These are phyloP conservation scores for Bemisia tabaci DNA, from an alignment of 1,140 invertebrate species.

Conservation along the genomic window DNA sequence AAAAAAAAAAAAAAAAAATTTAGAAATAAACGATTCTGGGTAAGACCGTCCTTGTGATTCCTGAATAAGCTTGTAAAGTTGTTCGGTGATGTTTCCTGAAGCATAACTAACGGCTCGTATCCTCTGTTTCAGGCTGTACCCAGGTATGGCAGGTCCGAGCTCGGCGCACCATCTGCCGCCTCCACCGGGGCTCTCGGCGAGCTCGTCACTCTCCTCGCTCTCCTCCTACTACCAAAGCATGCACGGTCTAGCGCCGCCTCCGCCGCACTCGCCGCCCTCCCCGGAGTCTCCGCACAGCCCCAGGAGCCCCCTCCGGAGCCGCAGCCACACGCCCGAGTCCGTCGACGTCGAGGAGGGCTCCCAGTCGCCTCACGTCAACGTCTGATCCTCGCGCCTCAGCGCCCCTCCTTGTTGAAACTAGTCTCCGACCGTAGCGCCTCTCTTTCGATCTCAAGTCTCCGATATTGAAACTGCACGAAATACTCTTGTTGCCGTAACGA, in stretches of 20 bases:
- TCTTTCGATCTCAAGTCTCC: background rate
- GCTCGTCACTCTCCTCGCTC: constrained; percentile 41
- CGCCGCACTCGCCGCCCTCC: constrained; percentile 17
- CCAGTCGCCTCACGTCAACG: constrained; percentile 18
- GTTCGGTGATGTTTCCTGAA: too few relatives aligned
- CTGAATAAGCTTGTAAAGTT: too few relatives aligned
- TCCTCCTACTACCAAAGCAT: constrained; percentile 43
- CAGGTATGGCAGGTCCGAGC: constrained; percentile 38
- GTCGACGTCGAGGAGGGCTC: constrained; percentile 25
- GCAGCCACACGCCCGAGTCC: constrained; percentile 14
- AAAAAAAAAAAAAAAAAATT: too few relatives aligned
- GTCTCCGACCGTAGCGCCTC: background rate
- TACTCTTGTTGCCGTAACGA: constrained; percentile 2
- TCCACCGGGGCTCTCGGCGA: constrained; percentile 41
- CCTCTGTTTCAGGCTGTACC: constrained; percentile 42
- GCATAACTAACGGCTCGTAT: too few relatives aligned
- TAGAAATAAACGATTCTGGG: too few relatives aligned
- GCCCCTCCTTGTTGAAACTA: background rate
- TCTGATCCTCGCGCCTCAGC: constrained; percentile 13
- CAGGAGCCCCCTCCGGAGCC: background rate
- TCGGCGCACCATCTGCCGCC: constrained; percentile 40
- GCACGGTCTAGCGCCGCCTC: constrained; percentile 12
- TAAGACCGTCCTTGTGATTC: too few relatives aligned
- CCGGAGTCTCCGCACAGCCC: constrained; percentile 21
- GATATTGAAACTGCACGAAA: background rate